These are phyloP conservation scores for Notamacropus eugenii DNA, from an alignment of 2,797 vertebrate genomes.

Conservation along the genomic window DNA sequence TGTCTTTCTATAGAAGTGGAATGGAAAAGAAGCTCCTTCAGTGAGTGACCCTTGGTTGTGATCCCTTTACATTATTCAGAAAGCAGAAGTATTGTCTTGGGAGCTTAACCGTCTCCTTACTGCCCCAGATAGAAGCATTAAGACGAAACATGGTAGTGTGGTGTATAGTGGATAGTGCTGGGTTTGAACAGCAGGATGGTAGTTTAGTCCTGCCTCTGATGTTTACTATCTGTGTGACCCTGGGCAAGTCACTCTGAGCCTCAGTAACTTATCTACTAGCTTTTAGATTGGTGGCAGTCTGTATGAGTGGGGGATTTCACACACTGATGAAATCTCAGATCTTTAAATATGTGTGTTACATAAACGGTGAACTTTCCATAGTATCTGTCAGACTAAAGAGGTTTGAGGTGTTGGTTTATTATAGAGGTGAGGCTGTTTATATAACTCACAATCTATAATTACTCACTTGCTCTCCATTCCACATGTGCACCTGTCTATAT, in stretches of 20 bases:
- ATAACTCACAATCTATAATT: not conserved
- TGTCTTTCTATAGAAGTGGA: conserved; percentile 21
- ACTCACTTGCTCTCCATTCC: not conserved
- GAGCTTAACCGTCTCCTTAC: not conserved
- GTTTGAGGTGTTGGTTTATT: not conserved
- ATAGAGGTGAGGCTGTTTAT: not conserved
- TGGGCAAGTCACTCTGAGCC: too few relatives aligned
- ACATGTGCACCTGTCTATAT: not conserved
- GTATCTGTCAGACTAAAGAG: not conserved
- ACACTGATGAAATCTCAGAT: not conserved
- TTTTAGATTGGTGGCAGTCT: not conserved
- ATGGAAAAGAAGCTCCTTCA: not conserved
- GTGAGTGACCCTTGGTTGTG: fast-evolving
- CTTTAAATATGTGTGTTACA: not conserved
- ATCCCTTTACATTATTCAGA: not conserved
- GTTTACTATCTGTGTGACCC: not conserved
- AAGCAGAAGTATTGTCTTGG: not conserved
- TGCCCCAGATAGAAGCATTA: not conserved
- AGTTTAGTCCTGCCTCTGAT: not conserved
- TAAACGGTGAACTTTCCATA: not conserved
- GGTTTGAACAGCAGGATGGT: not conserved
- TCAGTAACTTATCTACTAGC: not conserved
- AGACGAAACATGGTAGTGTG: not conserved
- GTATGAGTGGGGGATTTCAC: not conserved
- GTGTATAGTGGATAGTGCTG: not conserved